Percentiles rank a stretch among this genome's conserved stretches.
phyloP scores from a whole-genome alignment of 2,888 invertebrate genomes.

The Folsomia candida region DNA sequence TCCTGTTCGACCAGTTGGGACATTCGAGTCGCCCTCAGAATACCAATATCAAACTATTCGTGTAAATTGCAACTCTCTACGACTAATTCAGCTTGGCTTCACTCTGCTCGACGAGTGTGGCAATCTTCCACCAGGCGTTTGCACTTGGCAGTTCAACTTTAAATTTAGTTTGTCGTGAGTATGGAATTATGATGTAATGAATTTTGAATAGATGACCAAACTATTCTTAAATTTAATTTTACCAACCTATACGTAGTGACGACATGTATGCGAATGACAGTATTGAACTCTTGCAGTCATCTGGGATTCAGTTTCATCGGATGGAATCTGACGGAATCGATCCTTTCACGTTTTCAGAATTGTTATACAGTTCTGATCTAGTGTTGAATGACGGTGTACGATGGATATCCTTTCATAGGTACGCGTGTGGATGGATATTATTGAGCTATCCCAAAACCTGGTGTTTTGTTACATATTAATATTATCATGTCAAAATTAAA shows the following conservation, averaged over 20 bases:
- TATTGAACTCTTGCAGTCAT: constrained; percentile 93
- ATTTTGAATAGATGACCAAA: not conserved
- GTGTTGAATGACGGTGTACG: constrained; percentile 94
- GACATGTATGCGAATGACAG: constrained; percentile 99
- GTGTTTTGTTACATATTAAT: not conserved
- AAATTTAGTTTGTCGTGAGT: constrained; percentile 94
- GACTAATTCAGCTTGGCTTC: constrained; percentile 94
- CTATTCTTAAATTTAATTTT: constrained; percentile 50
- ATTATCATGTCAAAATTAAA: not conserved
- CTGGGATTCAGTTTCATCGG: constrained; percentile 95
- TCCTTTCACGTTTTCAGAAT: constrained; percentile 93
- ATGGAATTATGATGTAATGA: not conserved
- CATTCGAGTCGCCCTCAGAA: constrained; percentile 85
- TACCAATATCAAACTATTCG: constrained; percentile 91
- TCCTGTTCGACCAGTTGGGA: constrained; percentile 94
- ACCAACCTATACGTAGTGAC: too few relatives aligned
- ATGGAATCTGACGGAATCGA: constrained; percentile 99
- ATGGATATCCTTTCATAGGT: constrained; percentile 97
- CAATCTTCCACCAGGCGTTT: constrained; percentile 85
- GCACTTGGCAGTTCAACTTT: constrained; percentile 99
- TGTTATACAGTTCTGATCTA: constrained; percentile 94
- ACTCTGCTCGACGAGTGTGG: constrained; percentile 98
- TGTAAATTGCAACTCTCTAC: constrained; percentile 94
- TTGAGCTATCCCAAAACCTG: too few relatives aligned
- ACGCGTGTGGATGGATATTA: too few relatives aligned